Evolutionary conservation across 2,888 invertebrate genomes (phyloP).

Genomic region (Heliconius erato): DNA sequence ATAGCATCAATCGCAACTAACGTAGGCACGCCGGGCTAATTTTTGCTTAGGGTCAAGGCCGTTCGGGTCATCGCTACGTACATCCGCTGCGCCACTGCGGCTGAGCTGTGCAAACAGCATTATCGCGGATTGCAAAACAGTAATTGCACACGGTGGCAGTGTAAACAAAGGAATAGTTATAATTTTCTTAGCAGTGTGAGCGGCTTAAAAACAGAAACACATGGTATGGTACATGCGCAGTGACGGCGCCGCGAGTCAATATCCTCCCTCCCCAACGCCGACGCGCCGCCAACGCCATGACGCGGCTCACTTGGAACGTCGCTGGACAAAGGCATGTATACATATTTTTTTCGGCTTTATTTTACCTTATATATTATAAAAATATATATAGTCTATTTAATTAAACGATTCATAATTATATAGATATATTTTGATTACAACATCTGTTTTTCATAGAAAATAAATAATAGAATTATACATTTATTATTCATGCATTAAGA

Average conservation of each 20-base stretch:
- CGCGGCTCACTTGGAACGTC: constrained; percentile 66
- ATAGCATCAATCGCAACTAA: constrained; percentile 44
- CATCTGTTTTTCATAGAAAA: not conserved
- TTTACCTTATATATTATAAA: not conserved
- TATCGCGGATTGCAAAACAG: constrained; percentile 46
- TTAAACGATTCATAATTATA: too few relatives aligned
- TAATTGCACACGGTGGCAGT: constrained; percentile 50
- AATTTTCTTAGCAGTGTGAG: constrained; percentile 60
- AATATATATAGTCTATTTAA: not conserved
- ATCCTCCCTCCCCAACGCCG: constrained; percentile 79
- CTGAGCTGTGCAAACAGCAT: constrained; percentile 45
- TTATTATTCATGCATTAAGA: not conserved
- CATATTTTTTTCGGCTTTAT: constrained; percentile 45
- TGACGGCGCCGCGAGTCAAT: constrained; percentile 82
- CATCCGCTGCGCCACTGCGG: constrained; percentile 53
- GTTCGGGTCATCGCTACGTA: constrained; percentile 51
- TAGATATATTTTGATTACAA: too few relatives aligned
- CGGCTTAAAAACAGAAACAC: constrained; percentile 81
- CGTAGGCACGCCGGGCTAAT: constrained; percentile 46
- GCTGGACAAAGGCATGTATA: constrained; percentile 61
- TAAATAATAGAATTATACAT: not conserved
- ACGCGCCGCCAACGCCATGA: constrained; percentile 85
- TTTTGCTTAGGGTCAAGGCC: constrained; percentile 69
- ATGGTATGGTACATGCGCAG: constrained; percentile 82
- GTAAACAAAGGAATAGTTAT: constrained; percentile 56